Percentiles rank a stretch among this genome's conserved stretches.
phyloP scores from a whole-genome alignment of 2,113 vertebrate genomes.

The Cyanoramphus novaezelandiae region DNA sequence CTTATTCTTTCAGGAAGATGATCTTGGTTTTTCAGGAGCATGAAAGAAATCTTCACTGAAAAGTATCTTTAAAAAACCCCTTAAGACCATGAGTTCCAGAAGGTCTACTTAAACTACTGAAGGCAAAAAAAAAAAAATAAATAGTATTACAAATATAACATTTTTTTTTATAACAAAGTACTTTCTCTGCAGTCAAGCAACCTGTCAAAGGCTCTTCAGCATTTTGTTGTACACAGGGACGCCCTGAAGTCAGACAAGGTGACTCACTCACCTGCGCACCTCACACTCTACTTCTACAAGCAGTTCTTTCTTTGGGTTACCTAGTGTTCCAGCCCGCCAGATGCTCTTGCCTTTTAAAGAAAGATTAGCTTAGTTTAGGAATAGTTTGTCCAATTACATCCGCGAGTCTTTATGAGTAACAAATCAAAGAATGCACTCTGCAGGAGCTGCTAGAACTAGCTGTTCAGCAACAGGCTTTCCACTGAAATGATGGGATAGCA shows the following conservation, averaged over 20 bases:
- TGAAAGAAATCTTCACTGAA: neutral
- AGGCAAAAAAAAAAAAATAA: neutral
- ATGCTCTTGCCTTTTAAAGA: neutral
- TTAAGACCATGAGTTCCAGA: neutral
- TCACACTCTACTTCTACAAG: rapidly evolving
- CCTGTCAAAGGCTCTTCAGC: neutral
- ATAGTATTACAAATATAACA: neutral
- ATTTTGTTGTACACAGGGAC: neutral
- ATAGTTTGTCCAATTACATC: neutral
- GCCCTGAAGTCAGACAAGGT: neutral
- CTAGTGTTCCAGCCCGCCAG: neutral
- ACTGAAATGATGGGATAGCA: rapidly evolving
- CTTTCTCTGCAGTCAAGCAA: neutral
- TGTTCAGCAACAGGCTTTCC: neutral
- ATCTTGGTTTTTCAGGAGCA: neutral
- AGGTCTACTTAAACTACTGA: neutral
- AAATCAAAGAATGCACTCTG: neutral
- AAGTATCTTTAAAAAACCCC: neutral
- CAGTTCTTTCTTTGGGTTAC: neutral
- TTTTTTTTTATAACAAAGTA: neutral
- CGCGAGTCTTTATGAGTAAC: neutral
- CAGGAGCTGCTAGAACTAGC: neutral
- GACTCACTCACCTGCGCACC: neutral
- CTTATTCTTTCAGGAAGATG: neutral
- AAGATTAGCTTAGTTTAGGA: neutral